Evolutionary conservation across 2,888 invertebrate species (phyloP).

Genomic region (Parapristionchus giblindavisi): DNA sequence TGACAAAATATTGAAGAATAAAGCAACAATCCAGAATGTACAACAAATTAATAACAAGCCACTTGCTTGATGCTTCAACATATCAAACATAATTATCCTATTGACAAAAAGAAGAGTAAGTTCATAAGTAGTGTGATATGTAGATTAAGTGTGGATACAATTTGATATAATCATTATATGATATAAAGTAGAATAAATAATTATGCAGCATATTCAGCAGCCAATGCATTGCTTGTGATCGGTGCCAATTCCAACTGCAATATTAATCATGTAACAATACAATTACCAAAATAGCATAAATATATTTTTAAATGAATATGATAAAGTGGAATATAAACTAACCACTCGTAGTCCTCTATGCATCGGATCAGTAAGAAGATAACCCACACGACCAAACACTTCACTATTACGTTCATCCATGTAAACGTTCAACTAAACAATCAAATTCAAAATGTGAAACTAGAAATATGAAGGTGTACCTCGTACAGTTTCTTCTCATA

Average conservation of each 20-base stretch:
- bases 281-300: background rate
- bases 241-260: slow-evolving; percentile 32
- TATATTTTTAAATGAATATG: background rate
- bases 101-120: slow-evolving; percentile 21
- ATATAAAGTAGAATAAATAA: too few species aligned
- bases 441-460: background rate
- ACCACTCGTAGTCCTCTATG: slow-evolving; percentile 34
- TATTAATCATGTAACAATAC: background rate
- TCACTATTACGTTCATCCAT: slow-evolving; percentile 35
- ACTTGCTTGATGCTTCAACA: too few species aligned
- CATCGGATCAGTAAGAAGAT: slow-evolving; percentile 31
- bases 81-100: too few species aligned
- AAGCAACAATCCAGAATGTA: slow-evolving; percentile 28
- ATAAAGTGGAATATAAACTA: background rate
- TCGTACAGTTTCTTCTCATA: slow-evolving; percentile 37
- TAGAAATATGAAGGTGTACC: background rate
- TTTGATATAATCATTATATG: too few species aligned
- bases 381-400: slow-evolving; percentile 16
- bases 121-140: slow-evolving; percentile 34
- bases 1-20: slow-evolving; percentile 14
- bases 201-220: slow-evolving; percentile 26
- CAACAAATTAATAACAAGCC: too few species aligned
- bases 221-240: background rate
- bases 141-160: too few species aligned
- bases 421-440: slow-evolving; percentile 17